Evolutionary conservation across 1,140 invertebrate species (phyloP).

Genomic region (Thaumatotibia leucotreta): DNA sequence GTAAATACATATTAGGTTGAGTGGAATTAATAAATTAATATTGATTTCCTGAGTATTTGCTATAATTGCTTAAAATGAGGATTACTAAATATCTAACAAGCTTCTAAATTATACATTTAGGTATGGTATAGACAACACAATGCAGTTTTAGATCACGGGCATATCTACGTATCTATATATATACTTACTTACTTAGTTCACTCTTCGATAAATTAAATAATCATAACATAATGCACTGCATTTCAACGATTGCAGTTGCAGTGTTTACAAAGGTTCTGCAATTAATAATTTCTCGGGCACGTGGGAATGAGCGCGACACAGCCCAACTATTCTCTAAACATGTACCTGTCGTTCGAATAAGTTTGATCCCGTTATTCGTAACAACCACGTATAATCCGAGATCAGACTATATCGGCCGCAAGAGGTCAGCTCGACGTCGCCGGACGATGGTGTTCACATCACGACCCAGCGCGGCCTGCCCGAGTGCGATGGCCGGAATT

Average conservation of each 20-base stretch:
- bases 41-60: no score
- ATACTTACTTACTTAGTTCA: not conserved
- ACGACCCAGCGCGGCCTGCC: not conserved
- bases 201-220: not conserved
- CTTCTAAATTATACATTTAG: no score
- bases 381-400: not conserved
- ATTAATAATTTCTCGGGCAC: conserved; percentile 6
- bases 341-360: not conserved
- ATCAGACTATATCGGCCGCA: not conserved
- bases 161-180: not conserved
- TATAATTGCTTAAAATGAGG: no score
- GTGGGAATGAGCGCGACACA: not conserved
- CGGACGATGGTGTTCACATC: not conserved
- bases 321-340: not conserved
- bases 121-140: not conserved
- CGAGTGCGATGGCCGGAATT: conserved; percentile 11
- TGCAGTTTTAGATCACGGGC: not conserved
- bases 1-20: no score
- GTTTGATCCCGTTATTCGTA: not conserved
- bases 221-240: not conserved
- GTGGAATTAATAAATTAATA: no score
- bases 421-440: not conserved
- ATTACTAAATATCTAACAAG: no score
- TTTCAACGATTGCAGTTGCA: conserved; percentile 6
- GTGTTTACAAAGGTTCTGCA: not conserved